phyloP scores from a whole-genome alignment of 2,888 invertebrate genomes.

The Hypomecis punctinalis region DNA sequence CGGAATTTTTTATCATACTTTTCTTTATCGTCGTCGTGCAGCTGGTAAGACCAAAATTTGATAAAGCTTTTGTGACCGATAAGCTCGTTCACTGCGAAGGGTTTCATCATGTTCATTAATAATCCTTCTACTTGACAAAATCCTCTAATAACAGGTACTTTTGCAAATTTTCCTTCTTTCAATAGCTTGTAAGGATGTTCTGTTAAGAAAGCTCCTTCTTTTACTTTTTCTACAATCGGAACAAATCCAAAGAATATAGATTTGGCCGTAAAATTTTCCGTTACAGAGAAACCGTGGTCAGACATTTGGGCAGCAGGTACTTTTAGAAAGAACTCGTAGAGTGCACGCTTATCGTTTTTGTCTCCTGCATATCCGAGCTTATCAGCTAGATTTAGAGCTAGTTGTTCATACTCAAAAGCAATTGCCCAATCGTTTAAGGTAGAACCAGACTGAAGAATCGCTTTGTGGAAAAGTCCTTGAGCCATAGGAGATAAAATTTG shows the following conservation, averaged over 20 bases:
- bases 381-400: constrained; percentile 48
- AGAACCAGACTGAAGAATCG: constrained; percentile 66
- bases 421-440: constrained; percentile 62
- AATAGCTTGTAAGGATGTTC: constrained; percentile 67
- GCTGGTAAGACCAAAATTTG: constrained; percentile 47
- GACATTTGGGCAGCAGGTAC: constrained; percentile 43
- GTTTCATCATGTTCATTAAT: constrained; percentile 54
- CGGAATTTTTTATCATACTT: constrained; percentile 43
- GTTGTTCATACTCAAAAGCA: constrained; percentile 51
- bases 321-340: constrained; percentile 50
- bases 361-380: constrained; percentile 54
- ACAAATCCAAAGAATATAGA: constrained; percentile 58
- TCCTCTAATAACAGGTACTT: constrained; percentile 77
- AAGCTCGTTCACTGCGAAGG: constrained; percentile 46
- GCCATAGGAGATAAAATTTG: constrained; percentile 57
- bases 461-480: constrained; percentile 64
- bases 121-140: constrained; percentile 78
- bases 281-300: constrained; percentile 41
- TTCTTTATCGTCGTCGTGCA: constrained; percentile 43
- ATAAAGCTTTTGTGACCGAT: constrained; percentile 50
- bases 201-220: constrained; percentile 55
- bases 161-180: constrained; percentile 61
- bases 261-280: constrained; percentile 40
- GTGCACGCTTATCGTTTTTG: constrained; percentile 43
- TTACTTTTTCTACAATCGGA: constrained; percentile 63